phyloP scores from a whole-genome alignment of 2,113 vertebrate species.

The Callocephalon fimbriatum region DNA sequence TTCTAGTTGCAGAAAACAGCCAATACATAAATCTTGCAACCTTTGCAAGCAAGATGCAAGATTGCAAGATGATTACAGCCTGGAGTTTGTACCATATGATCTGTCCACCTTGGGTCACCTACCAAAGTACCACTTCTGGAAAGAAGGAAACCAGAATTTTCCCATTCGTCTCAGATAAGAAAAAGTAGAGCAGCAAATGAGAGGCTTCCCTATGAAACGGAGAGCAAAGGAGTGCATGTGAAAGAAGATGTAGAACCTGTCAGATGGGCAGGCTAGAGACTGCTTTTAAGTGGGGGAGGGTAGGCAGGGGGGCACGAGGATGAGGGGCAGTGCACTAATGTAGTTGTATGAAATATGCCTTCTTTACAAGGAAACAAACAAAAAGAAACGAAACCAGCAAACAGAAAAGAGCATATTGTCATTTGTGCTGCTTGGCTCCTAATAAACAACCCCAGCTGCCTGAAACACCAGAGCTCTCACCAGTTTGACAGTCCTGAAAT shows the following conservation, averaged over 20 bases:
- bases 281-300: background rate
- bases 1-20: background rate
- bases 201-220: background rate
- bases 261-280: background rate
- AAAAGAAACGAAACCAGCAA: background rate
- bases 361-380: background rate
- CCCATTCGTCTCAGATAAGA: rapidly evolving
- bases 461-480: background rate
- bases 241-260: background rate
- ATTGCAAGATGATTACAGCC: background rate
- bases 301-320: background rate
- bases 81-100: background rate
- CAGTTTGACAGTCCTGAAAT: background rate
- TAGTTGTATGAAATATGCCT: background rate
- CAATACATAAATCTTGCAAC: background rate
- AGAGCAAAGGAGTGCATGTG: background rate
- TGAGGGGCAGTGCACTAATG: background rate
- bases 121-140: background rate
- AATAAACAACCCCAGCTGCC: background rate
- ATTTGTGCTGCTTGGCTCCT: background rate
- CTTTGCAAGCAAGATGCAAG: background rate
- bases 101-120: background rate
- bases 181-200: background rate
- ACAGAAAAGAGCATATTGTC: background rate
- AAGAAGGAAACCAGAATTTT: background rate